Conservation (phyloP, 2,888 invertebrate species). For the Clitarchus hookeri region DNA sequence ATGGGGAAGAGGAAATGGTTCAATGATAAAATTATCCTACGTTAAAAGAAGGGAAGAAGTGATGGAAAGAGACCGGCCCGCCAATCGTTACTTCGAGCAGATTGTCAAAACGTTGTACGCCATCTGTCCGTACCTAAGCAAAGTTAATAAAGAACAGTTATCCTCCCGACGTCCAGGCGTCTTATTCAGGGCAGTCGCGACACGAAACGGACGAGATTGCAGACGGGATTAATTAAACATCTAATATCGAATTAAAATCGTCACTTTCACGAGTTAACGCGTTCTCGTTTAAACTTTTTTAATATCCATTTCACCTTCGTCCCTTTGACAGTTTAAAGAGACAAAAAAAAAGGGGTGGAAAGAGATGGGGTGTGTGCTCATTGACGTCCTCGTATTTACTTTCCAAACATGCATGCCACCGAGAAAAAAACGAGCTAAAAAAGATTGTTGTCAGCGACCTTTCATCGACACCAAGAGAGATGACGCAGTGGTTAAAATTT, state of each 20-base stretch:
- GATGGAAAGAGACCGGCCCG: too few species aligned
- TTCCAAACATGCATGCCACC: too few species aligned
- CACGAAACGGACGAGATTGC: neutral
- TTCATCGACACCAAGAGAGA: too few species aligned
- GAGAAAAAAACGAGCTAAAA: too few species aligned
- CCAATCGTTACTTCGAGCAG: too few species aligned
- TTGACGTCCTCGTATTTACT: too few species aligned
- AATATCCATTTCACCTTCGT: neutral
- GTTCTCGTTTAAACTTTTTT: neutral
- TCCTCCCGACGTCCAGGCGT: neutral
- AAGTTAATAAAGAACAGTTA: too few species aligned
- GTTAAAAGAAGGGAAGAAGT: neutral
- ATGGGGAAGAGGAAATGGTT: neutral
- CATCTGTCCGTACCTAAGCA: too few species aligned
- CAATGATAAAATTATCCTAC: neutral
- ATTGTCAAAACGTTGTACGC: too few species aligned
- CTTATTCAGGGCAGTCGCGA: neutral
- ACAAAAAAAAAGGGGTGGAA: neutral
- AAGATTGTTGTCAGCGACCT: too few species aligned
- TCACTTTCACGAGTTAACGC: neutral
- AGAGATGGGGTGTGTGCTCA: too few species aligned
- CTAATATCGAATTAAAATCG: neutral
- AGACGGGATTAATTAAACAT: neutral
- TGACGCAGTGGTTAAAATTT: too few species aligned
- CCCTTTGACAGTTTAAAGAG: neutral